These are phyloP conservation scores for Atlantisia rogersi DNA, from an alignment of 2,113 vertebrate species.

Conservation along the genomic window DNA sequence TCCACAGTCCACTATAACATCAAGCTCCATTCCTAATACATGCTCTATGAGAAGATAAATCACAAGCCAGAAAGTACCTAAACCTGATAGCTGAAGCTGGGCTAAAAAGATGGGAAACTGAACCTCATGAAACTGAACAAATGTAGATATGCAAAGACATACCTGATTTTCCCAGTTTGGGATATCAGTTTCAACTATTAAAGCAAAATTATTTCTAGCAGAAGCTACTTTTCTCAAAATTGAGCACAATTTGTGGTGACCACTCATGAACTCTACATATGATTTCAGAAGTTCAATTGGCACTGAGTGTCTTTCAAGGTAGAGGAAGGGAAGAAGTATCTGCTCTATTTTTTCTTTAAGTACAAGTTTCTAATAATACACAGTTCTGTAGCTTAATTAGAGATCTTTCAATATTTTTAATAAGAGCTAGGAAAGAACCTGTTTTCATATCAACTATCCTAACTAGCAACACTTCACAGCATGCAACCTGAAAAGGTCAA, in stretches of 20 bases:
- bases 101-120: not conserved
- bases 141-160: not conserved
- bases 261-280: not conserved
- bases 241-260: not conserved
- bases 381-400: not conserved
- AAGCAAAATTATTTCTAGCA: not conserved
- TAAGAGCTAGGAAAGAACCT: not conserved
- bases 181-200: not conserved
- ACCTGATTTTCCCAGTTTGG: not conserved
- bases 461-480: not conserved
- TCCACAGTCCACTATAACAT: not conserved
- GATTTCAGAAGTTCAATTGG: not conserved
- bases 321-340: not conserved
- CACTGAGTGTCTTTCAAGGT: not conserved
- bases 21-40: not conserved
- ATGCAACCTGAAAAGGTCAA: not conserved
- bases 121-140: not conserved
- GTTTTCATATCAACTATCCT: not conserved
- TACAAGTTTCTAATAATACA: not conserved
- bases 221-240: rapidly evolving
- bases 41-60: not conserved
- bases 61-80: not conserved
- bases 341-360: not conserved
- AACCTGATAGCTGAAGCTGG: not conserved
- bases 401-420: not conserved